These are phyloP conservation scores for Salmo trutta DNA, from an alignment of 2,797 vertebrate genomes.

Conservation along the genomic window DNA sequence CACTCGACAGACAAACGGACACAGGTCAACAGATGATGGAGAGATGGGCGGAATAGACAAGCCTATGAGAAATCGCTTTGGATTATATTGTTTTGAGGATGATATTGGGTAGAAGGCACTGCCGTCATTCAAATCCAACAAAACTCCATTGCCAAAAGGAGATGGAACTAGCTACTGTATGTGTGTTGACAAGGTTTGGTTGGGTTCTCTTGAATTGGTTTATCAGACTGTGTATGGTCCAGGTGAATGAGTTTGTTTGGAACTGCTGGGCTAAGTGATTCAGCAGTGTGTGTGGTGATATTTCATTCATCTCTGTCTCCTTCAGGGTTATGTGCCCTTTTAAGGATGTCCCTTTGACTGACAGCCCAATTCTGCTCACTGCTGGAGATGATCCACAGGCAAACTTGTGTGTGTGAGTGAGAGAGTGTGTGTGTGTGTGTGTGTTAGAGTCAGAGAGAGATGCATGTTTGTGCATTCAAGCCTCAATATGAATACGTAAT, in stretches of 20 bases:
- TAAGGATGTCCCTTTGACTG: constrained; percentile 63
- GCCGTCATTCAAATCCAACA: not conserved
- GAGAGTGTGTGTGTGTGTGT: constrained; percentile 6
- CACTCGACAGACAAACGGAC: not conserved
- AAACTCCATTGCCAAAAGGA: not conserved
- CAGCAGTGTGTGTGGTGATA: constrained; percentile 24
- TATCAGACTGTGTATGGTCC: constrained; percentile 30
- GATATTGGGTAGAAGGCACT: not conserved
- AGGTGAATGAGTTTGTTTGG: constrained; percentile 33
- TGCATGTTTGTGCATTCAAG: constrained; percentile 1
- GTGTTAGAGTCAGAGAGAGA: not conserved
- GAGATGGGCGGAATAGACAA: not conserved
- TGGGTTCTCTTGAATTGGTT: not conserved
- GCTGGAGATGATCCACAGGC: constrained; percentile 52
- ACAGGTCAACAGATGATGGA: not conserved
- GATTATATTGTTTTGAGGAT: not conserved
- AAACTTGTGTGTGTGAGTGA: not conserved
- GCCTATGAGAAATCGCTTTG: not conserved
- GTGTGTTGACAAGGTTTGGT: not conserved
- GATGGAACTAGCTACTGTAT: not conserved
- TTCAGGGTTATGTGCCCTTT: constrained; percentile 58
- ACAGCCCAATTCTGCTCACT: constrained; percentile 60
- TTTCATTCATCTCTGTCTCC: constrained; percentile 61
- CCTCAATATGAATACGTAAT: not conserved
- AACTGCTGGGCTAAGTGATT: constrained; percentile 49